phyloP scores from a whole-genome alignment of 1,140 invertebrate species.

The Notospermus geniculatus region DNA sequence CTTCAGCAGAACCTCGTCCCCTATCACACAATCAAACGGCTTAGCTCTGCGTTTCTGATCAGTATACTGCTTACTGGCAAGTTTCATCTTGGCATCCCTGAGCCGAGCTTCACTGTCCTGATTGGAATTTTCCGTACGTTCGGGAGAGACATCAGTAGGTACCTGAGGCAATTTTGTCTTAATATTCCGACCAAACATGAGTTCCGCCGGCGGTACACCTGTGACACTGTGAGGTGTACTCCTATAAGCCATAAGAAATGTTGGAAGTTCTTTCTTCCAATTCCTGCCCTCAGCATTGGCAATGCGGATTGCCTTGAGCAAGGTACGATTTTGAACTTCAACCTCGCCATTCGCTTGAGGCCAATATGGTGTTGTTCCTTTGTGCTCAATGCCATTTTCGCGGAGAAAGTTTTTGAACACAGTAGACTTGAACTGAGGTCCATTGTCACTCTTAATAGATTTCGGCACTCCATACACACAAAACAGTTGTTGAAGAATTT shows the following conservation, averaged over 20 bases:
- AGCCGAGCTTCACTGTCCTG: slow-evolving; percentile 13
- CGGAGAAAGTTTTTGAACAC: slow-evolving; percentile 18
- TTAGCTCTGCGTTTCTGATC: slow-evolving; percentile 13
- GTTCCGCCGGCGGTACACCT: slow-evolving; percentile 8
- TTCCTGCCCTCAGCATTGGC: slow-evolving; percentile 23
- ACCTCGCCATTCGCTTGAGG: slow-evolving; percentile 32
- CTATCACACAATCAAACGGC: slow-evolving; percentile 11
- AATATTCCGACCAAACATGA: slow-evolving; percentile 16
- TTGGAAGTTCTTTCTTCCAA: slow-evolving; percentile 21
- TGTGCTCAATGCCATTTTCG: slow-evolving; percentile 22
- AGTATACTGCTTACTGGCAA: slow-evolving; percentile 16
- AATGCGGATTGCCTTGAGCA: slow-evolving; percentile 28
- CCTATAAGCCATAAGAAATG: slow-evolving; percentile 25
- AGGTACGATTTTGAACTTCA: slow-evolving; percentile 28
- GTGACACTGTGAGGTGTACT: slow-evolving; percentile 26
- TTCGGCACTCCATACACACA: slow-evolving; percentile 11
- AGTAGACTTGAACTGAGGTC: neutral
- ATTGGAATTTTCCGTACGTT: neutral
- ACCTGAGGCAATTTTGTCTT: slow-evolving; percentile 16
- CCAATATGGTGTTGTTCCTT: slow-evolving; percentile 20
- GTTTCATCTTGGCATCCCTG: slow-evolving; percentile 16
- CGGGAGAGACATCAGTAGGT: too few species aligned
- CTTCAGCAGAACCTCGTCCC: slow-evolving; percentile 21
- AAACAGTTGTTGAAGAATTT: slow-evolving; percentile 9
- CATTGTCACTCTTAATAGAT: slow-evolving; percentile 10